Percentiles rank a stretch among this genome's conserved stretches.
phyloP scores from a whole-genome alignment of 2,797 vertebrate genomes.

The Oreochromis grahami region DNA sequence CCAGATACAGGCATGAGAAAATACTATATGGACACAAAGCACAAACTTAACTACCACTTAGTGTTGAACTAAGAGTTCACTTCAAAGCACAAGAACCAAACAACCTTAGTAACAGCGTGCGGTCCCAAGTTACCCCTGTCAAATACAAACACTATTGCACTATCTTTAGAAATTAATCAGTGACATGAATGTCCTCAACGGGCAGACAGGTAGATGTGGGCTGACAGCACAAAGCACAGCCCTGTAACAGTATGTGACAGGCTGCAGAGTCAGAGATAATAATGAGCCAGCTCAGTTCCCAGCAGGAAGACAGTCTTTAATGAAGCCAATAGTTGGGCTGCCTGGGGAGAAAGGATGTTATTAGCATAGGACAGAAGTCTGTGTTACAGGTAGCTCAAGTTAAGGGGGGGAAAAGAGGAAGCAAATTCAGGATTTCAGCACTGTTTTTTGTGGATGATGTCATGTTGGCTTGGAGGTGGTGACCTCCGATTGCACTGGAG shows the following conservation, averaged over 20 bases:
- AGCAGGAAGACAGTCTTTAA: slow-evolving; percentile 23
- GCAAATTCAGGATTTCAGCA: not conserved
- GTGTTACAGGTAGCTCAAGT: slow-evolving; percentile 10
- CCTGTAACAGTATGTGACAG: slow-evolving; percentile 32
- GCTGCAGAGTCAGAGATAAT: slow-evolving; percentile 32
- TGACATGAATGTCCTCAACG: slow-evolving; percentile 1
- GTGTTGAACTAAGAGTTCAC: not conserved
- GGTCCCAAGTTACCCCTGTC: not conserved
- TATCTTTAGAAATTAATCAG: slow-evolving; percentile 19
- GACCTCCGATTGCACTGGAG: not conserved
- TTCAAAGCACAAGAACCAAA: not conserved
- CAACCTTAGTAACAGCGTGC: not conserved
- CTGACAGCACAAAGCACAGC: slow-evolving; percentile 20
- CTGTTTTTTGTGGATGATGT: not conserved
- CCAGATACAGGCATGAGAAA: not conserved
- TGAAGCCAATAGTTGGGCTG: slow-evolving; percentile 22
- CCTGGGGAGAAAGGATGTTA: slow-evolving; percentile 28
- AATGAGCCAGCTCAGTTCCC: slow-evolving; percentile 14
- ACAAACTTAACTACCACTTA: not conserved
- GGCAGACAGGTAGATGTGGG: slow-evolving; percentile 35
- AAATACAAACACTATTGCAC: not conserved
- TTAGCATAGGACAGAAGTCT: slow-evolving; percentile 12
- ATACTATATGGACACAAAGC: not conserved
- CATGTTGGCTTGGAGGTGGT: not conserved
- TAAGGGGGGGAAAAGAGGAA: not conserved